Evolutionary conservation across 1,140 invertebrate species (phyloP).

Genomic region (Gyrodactylus bullatarudis): DNA sequence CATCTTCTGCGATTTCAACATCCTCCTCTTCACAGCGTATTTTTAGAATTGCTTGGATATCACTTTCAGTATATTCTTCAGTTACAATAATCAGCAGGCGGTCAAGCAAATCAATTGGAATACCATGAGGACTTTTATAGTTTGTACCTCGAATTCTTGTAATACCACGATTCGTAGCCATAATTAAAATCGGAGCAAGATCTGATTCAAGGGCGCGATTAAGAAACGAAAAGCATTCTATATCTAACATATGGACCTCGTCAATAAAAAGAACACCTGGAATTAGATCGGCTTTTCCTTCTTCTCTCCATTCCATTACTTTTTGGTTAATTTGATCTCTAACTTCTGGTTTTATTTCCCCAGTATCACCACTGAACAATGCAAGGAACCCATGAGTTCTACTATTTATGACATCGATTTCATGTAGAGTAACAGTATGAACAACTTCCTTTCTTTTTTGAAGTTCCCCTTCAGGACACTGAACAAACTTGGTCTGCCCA

Average conservation of each 20-base stretch:
- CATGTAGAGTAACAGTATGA: constrained; percentile 86
- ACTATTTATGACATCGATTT: constrained; percentile 89
- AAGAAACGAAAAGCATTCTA: constrained; percentile 87
- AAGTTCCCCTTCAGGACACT: constrained; percentile 85
- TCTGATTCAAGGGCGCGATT: constrained; percentile 81
- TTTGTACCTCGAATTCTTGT: constrained; percentile 72
- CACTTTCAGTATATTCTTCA: constrained; percentile 46
- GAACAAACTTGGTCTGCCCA: constrained; percentile 43
- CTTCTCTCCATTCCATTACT: constrained; percentile 86
- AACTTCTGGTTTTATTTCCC: constrained; percentile 77
- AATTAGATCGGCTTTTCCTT: constrained; percentile 90
- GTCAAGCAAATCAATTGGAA: constrained; percentile 77
- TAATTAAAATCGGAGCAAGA: constrained; percentile 78
- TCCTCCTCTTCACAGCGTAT: constrained; percentile 66
- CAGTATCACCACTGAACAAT: constrained; percentile 81
- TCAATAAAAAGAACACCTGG: constrained; percentile 39
- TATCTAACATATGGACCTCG: constrained; percentile 82
- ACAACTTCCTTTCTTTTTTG: constrained; percentile 96
- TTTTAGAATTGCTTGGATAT: constrained; percentile 59
- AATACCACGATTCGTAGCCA: constrained; percentile 93
- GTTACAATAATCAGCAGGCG: constrained; percentile 75
- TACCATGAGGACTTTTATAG: constrained; percentile 65
- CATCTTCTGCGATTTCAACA: constrained; percentile 65
- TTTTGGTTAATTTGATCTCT: constrained; percentile 93
- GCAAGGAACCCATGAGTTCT: constrained; percentile 82